A percentile compares a stretch with the other conserved stretches of the same genome.
Conservation (phyloP, 2,888 invertebrate species). For the Orthosia cruda region DNA sequence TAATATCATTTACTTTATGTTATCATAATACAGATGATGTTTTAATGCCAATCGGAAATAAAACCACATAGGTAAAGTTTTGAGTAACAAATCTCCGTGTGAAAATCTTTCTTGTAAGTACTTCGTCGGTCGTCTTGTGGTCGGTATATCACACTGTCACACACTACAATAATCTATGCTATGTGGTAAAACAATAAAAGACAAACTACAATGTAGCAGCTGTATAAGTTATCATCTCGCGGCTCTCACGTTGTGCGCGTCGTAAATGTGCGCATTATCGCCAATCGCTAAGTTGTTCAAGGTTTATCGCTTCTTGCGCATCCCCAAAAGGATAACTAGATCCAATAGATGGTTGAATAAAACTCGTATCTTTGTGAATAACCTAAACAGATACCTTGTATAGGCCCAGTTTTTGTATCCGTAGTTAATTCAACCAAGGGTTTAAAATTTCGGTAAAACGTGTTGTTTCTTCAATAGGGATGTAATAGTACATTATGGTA, state of each 20-base stretch:
- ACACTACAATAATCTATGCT: not conserved
- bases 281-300: conserved; percentile 39
- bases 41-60: no score
- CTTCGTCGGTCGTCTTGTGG: no score
- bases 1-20: no score
- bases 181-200: conserved; percentile 3
- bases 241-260: not conserved
- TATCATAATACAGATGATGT: no score
- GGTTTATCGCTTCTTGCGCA: conserved; percentile 35
- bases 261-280: conserved; percentile 43
- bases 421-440: no score
- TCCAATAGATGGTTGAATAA: not conserved
- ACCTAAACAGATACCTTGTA: not conserved
- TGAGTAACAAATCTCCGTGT: not conserved
- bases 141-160: not conserved
- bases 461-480: no score
- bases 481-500: no score
- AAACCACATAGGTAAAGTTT: no score
- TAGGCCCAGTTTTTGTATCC: no score
- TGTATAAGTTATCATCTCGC: conserved; percentile 16
- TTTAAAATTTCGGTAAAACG: no score
- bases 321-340: conserved; percentile 32
- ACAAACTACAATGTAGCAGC: conserved; percentile 19
- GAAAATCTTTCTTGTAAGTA: not conserved
- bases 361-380: not conserved